A percentile compares a stretch with the other conserved stretches of the same genome.
These are phyloP conservation scores for Axea sp. DNA, from an alignment of 2,888 invertebrate genomes.

Conservation along the genomic window DNA sequence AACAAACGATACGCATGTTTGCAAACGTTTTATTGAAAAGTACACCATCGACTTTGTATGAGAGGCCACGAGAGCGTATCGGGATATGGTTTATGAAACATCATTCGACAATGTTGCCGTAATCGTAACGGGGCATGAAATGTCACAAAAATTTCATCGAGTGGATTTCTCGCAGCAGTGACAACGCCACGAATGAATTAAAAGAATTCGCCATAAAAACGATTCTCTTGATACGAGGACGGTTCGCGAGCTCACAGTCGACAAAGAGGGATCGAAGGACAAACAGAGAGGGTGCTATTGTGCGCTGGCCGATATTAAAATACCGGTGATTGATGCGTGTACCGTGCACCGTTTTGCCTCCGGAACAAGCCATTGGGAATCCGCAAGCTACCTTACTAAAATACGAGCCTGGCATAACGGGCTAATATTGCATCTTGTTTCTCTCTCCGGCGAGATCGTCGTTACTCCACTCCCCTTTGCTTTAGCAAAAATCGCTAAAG, in stretches of 20 bases:
- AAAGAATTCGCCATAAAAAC: slow-evolving; percentile 76
- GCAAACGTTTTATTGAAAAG: slow-evolving; percentile 21
- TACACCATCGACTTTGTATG: slow-evolving; percentile 27
- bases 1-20: slow-evolving; percentile 7
- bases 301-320: slow-evolving; percentile 79
- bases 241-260: slow-evolving; percentile 43
- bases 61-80: slow-evolving; percentile 14
- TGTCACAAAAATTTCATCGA: slow-evolving; percentile 59
- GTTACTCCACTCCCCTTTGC: slow-evolving; percentile 28
- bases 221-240: slow-evolving; percentile 53
- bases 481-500: slow-evolving; percentile 25
- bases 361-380: slow-evolving; percentile 63
- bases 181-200: slow-evolving; percentile 70
- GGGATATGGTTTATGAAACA: slow-evolving; percentile 54
- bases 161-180: slow-evolving; percentile 41
- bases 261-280: slow-evolving; percentile 32
- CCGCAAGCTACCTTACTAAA: slow-evolving; percentile 71
- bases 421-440: slow-evolving; percentile 76
- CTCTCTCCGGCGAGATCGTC: slow-evolving; percentile 42
- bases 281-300: slow-evolving; percentile 73
- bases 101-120: slow-evolving; percentile 38
- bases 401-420: slow-evolving; percentile 74
- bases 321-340: slow-evolving; percentile 79
- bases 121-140: slow-evolving; percentile 54
- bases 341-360: slow-evolving; percentile 74